Percentiles rank a stretch among this genome's conserved stretches.
Conservation (phyloP, 2,113 vertebrate species). For the Xyrauchen texanus region DNA sequence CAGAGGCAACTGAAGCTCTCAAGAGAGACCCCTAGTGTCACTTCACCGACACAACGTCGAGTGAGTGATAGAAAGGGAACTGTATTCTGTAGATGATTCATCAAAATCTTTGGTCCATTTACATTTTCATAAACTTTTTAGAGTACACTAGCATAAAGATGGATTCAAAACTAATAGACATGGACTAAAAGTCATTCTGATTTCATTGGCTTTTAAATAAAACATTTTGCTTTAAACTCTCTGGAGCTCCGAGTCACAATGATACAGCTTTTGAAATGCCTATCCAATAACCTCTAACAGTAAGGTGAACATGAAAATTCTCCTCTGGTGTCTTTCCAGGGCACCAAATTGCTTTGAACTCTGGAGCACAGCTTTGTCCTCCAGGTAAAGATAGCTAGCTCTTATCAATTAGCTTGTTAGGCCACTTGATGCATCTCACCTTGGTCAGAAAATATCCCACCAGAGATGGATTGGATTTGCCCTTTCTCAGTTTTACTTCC, state of each 20-base stretch:
- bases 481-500: slow-evolving; percentile 25
- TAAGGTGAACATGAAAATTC: background rate
- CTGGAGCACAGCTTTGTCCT: slow-evolving; percentile 68
- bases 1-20: too few species aligned
- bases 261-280: slow-evolving; percentile 12
- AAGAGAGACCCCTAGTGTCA: too few species aligned
- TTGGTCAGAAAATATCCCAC: slow-evolving; percentile 74
- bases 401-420: slow-evolving; percentile 76
- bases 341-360: slow-evolving; percentile 69
- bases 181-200: too few species aligned
- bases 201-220: too few species aligned
- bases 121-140: too few species aligned
- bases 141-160: too few species aligned
- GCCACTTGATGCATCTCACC: slow-evolving; percentile 70
- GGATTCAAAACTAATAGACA: too few species aligned
- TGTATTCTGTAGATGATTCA: too few species aligned
- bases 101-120: too few species aligned
- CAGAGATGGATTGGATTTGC: slow-evolving; percentile 68
- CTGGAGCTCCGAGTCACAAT: too few species aligned
- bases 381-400: slow-evolving; percentile 75
- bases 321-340: slow-evolving; percentile 46
- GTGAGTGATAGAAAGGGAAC: too few species aligned
- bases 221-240: background rate
- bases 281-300: slow-evolving; percentile 60
- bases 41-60: too few species aligned